These are phyloP conservation scores for Ochlodes sylvanus DNA, from an alignment of 2,888 invertebrate genomes.

Conservation along the genomic window DNA sequence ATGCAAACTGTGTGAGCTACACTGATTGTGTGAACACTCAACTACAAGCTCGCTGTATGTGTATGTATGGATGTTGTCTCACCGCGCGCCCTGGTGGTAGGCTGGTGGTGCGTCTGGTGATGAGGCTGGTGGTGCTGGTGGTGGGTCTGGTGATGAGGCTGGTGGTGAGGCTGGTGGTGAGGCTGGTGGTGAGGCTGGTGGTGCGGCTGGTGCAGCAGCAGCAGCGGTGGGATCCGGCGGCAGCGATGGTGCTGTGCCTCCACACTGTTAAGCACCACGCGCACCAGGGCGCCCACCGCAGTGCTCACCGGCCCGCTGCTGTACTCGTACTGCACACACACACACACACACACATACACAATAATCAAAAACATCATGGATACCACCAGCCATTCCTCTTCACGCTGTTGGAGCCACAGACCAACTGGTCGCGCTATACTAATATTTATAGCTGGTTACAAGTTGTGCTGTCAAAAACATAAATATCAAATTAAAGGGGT, in stretches of 20 bases:
- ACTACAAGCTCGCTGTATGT: too few species aligned
- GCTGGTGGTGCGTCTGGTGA: conserved; percentile 16
- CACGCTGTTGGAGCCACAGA: too few species aligned
- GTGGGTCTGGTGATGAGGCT: conserved; percentile 61
- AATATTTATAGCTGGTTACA: too few species aligned
- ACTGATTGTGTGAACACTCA: too few species aligned
- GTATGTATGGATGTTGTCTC: not conserved
- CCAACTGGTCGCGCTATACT: too few species aligned
- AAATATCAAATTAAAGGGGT: too few species aligned
- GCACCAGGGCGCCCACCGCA: conserved; percentile 92
- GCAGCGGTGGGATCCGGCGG: conserved; percentile 92
- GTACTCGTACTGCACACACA: conserved; percentile 88
- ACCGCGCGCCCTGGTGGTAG: conserved; percentile 24
- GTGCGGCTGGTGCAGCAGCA: conserved; percentile 88
- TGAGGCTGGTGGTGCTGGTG: conserved; percentile 2
- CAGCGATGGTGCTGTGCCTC: conserved; percentile 97
- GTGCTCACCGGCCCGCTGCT: conserved; percentile 88
- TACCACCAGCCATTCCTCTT: too few species aligned
- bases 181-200: conserved; percentile 59
- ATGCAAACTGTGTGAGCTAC: too few species aligned
- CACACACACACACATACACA: too few species aligned
- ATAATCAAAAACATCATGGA: too few species aligned
- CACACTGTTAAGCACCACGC: conserved; percentile 96
- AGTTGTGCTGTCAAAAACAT: too few species aligned
- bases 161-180: not conserved